phyloP scores from a whole-genome alignment of 2,888 invertebrate genomes.

The Diarsia dahlii region DNA sequence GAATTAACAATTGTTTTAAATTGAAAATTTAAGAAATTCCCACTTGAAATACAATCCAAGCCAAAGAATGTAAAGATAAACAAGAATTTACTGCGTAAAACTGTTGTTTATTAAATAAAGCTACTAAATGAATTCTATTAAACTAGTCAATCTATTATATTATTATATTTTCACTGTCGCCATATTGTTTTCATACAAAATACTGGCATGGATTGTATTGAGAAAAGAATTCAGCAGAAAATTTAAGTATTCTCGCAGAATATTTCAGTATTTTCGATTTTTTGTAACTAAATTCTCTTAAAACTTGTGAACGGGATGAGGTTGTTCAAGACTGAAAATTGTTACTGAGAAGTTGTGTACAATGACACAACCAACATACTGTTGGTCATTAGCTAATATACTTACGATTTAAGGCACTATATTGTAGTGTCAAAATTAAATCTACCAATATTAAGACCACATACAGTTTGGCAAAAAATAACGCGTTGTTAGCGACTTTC shows the following conservation, averaged over 20 bases:
- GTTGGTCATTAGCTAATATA: slow-evolving; percentile 44
- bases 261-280: background rate
- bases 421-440: slow-evolving; percentile 9
- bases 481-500: too few species aligned
- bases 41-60: slow-evolving; percentile 24
- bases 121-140: background rate
- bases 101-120: background rate
- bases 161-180: slow-evolving; percentile 16
- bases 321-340: slow-evolving; percentile 76
- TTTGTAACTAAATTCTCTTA: slow-evolving; percentile 12
- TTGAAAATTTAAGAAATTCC: background rate
- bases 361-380: slow-evolving; percentile 53
- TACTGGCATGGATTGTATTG: slow-evolving; percentile 24
- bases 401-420: slow-evolving; percentile 29
- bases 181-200: slow-evolving; percentile 19
- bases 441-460: background rate
- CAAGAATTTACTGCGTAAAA: background rate
- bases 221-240: background rate
- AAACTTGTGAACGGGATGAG: slow-evolving; percentile 66
- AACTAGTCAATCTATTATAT: slow-evolving; percentile 25
- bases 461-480: background rate
- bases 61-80: background rate
- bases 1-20: background rate
- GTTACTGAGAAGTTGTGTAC: slow-evolving; percentile 45
- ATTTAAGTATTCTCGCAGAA: background rate